Percentiles rank a stretch among this genome's conserved stretches.
phyloP scores from a whole-genome alignment of 2,113 vertebrate genomes.

The Nesogale talazaci region DNA sequence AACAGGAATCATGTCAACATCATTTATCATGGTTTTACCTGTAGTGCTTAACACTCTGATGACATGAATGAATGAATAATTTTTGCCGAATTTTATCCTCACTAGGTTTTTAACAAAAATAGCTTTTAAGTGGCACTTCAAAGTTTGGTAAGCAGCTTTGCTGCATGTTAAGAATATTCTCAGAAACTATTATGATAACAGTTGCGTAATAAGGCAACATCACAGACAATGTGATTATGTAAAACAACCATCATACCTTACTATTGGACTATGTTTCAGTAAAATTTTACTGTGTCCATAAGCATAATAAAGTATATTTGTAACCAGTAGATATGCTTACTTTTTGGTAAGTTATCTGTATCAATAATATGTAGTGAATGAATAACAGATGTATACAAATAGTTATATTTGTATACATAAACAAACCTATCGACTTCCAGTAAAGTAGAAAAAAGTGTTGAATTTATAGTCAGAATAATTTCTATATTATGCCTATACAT shows the following conservation, averaged over 20 bases:
- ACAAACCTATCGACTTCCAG: not conserved
- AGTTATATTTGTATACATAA: not conserved
- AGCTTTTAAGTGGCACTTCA: not conserved
- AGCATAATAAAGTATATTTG: not conserved
- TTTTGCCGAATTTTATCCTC: not conserved
- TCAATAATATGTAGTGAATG: not conserved
- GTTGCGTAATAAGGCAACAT: not conserved
- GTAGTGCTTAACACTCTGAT: not conserved
- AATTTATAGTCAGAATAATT: slow-evolving; percentile 32
- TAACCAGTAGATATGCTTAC: not conserved
- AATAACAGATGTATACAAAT: not conserved
- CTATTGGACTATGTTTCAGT: not conserved
- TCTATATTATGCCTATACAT: not conserved
- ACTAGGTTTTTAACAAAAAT: not conserved
- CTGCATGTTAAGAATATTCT: not conserved
- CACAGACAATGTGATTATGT: not conserved
- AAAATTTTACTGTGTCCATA: not conserved
- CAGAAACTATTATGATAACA: not conserved
- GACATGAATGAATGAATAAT: slow-evolving; percentile 6
- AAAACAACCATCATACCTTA: not conserved
- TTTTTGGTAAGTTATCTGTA: not conserved
- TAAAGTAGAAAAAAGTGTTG: not conserved
- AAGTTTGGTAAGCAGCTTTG: not conserved
- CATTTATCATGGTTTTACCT: not conserved
- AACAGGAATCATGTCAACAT: not conserved